phyloP scores from a whole-genome alignment of 2,797 vertebrate species.

The Pseudomugil tenellus region DNA sequence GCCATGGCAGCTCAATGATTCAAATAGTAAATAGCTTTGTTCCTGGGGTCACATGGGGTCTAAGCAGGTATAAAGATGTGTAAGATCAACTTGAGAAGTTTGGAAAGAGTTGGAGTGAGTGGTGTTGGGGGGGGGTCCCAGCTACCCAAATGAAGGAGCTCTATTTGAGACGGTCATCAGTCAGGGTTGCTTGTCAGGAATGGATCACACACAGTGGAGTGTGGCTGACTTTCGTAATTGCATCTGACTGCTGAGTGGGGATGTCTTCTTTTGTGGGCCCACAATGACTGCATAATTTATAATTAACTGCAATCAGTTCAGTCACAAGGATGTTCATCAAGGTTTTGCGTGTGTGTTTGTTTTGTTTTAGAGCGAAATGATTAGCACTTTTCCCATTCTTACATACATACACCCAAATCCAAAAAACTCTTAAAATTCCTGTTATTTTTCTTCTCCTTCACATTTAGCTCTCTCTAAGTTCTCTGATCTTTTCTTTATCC shows the following conservation, averaged over 20 bases:
- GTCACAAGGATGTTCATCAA: slow-evolving; percentile 67
- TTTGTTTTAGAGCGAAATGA: slow-evolving; percentile 14
- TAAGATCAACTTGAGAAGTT: slow-evolving; percentile 32
- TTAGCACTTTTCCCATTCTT: not conserved
- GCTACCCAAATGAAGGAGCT: slow-evolving; percentile 87
- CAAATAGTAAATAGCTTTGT: slow-evolving; percentile 92
- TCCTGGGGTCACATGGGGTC: slow-evolving; percentile 86
- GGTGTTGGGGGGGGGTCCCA: slow-evolving; percentile 78
- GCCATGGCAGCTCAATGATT: slow-evolving; percentile 87
- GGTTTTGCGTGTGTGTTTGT: slow-evolving; percentile 50
- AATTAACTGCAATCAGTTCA: slow-evolving; percentile 94
- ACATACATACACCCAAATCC: not conserved
- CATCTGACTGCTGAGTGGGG: slow-evolving; percentile 96
- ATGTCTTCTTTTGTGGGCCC: slow-evolving; percentile 99
- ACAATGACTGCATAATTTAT: slow-evolving; percentile 98
- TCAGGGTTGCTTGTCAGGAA: slow-evolving; percentile 91
- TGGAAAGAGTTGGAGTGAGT: slow-evolving; percentile 9
- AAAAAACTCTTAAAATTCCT: not conserved
- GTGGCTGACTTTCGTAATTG: slow-evolving; percentile 94
- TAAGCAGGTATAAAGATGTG: slow-evolving; percentile 45
- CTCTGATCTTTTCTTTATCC: slow-evolving; percentile 34
- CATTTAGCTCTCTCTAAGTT: not conserved
- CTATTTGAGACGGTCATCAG: slow-evolving; percentile 96
- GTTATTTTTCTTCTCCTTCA: slow-evolving; percentile 17
- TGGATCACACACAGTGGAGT: slow-evolving; percentile 90